Conservation (phyloP, 2,888 invertebrate species). For the Neoitamus cyanurus region DNA sequence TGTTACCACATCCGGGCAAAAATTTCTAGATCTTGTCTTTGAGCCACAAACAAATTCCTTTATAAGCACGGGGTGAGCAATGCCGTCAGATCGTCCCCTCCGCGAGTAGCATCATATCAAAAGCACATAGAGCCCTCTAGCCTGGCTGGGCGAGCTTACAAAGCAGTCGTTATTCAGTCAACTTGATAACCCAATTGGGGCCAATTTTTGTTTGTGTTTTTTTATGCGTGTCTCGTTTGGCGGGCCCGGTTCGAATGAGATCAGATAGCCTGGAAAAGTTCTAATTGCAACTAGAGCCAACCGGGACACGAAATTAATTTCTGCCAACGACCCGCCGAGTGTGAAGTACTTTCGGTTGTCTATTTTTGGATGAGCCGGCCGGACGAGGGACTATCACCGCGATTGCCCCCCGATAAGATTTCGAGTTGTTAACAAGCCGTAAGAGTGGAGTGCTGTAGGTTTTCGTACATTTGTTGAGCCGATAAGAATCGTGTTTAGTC, state of each 20-base stretch:
- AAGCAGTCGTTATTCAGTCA: not conserved
- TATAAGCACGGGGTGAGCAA: not conserved
- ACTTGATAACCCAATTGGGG: slow-evolving; percentile 1
- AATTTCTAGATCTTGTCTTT: not conserved
- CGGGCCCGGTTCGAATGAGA: not conserved
- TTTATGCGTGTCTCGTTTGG: not conserved
- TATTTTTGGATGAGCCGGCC: not conserved
- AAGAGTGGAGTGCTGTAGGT: not conserved
- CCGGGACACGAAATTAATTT: not conserved
- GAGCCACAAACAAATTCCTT: not conserved
- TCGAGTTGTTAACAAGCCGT: not conserved
- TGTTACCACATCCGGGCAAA: not conserved
- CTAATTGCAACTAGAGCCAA: not conserved
- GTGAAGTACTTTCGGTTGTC: not conserved
- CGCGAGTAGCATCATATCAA: not conserved
- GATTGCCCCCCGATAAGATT: not conserved
- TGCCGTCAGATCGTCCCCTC: not conserved
- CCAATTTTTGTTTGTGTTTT: not conserved
- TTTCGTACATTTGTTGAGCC: not conserved
- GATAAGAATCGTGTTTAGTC: not conserved
- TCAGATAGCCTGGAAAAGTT: not conserved
- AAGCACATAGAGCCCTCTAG: not conserved
- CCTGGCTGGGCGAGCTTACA: not conserved
- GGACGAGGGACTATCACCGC: not conserved
- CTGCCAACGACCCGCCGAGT: not conserved